Percentiles rank a stretch among this genome's conserved stretches.
These are phyloP conservation scores for Amphiduros pacificus DNA, from an alignment of 2,888 invertebrate genomes.

Conservation along the genomic window DNA sequence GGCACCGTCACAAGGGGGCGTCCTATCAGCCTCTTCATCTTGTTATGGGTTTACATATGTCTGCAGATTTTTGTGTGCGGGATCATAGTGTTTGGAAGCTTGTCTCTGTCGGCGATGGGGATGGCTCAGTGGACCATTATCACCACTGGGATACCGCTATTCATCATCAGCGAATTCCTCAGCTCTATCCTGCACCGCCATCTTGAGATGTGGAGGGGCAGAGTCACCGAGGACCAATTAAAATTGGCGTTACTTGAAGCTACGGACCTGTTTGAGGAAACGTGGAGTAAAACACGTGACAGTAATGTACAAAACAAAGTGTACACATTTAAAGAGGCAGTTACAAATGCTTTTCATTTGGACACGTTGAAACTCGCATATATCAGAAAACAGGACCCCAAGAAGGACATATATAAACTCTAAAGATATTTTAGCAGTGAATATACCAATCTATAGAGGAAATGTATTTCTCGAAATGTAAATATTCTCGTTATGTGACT, in stretches of 20 bases:
- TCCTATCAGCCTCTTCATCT: constrained; percentile 8
- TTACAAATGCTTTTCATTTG: constrained; percentile 9
- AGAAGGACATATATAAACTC: no score
- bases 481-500: no score
- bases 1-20: constrained; percentile 15
- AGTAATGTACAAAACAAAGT: constrained; percentile 11
- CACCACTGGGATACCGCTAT: constrained; percentile 9
- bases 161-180: constrained; percentile 13
- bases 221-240: constrained; percentile 12
- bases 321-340: constrained; percentile 11
- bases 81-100: constrained; percentile 7
- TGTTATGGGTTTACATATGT: constrained; percentile 10
- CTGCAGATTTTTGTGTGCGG: constrained; percentile 6
- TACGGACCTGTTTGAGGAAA: constrained; percentile 13
- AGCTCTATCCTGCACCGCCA: constrained; percentile 3
- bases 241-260: constrained; percentile 12
- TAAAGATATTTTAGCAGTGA: no score
- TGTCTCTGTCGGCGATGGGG: constrained; percentile 4
- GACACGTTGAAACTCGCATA: constrained; percentile 10
- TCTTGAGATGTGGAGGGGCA: constrained; percentile 13
- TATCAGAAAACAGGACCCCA: constrained; percentile 8
- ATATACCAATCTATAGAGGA: no score
- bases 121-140: constrained; percentile 6
- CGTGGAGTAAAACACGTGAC: constrained; percentile 6
- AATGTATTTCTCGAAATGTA: no score